Evolutionary conservation across 2,113 vertebrate genomes (phyloP).

Genomic region (Lycocorax pyrrhopterus): DNA sequence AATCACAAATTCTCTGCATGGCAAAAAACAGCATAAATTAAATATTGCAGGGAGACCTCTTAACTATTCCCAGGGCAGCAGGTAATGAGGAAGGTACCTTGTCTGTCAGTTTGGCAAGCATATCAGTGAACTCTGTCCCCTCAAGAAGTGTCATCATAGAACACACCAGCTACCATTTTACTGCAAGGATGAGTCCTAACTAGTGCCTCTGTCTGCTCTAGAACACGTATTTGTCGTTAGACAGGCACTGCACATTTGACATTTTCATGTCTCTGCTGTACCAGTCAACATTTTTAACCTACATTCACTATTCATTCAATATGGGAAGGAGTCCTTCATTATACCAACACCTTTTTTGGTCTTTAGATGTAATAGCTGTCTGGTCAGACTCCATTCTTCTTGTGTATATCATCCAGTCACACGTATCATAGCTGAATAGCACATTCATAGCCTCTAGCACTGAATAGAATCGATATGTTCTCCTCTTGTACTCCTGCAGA

Average conservation of each 20-base stretch:
- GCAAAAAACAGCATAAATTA: neutral
- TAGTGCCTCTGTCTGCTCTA: neutral
- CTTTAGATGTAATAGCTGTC: neutral
- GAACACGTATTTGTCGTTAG: neutral
- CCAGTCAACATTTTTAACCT: neutral
- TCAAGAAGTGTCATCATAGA: neutral
- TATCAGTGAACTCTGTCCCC: neutral
- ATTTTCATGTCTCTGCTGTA: neutral
- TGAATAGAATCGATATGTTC: neutral
- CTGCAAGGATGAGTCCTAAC: neutral
- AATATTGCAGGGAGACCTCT: neutral
- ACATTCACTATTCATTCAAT: neutral
- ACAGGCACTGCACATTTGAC: neutral
- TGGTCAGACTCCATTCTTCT: neutral
- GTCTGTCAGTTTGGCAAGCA: neutral
- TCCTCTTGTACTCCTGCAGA: neutral
- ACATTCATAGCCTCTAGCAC: neutral
- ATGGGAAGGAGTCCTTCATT: neutral
- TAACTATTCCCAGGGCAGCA: neutral
- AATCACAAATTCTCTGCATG: neutral
- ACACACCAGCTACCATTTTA: neutral
- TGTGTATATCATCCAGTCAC: neutral
- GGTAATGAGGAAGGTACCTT: neutral
- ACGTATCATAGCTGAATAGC: neutral
- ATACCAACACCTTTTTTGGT: neutral